Conservation (phyloP, 2,797 vertebrate genomes). For the Cossypha heuglini region DNA sequence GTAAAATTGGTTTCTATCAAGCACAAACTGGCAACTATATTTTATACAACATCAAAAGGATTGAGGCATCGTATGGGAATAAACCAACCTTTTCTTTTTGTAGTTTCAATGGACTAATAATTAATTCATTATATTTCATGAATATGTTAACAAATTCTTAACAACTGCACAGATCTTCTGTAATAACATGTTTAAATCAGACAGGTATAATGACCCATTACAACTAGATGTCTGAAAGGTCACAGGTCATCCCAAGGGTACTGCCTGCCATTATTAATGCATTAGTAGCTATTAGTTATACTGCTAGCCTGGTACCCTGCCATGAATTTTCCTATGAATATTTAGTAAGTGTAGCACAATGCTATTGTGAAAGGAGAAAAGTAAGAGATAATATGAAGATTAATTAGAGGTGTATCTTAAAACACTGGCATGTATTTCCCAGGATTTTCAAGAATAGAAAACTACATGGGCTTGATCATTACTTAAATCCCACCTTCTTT, state of each 20-base stretch:
- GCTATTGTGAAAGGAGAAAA: not conserved
- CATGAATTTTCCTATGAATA: constrained; percentile 1
- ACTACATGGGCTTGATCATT: not conserved
- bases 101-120: constrained; percentile 40
- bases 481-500: not conserved
- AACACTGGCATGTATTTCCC: not conserved
- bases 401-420: not conserved
- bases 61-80: not conserved
- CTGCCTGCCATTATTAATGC: constrained; percentile 1
- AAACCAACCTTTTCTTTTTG: constrained; percentile 8
- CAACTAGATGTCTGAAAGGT: constrained; percentile 30
- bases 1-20: not conserved
- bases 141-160: constrained; percentile 48
- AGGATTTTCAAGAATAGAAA: not conserved
- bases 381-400: not conserved
- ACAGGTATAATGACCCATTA: constrained; percentile 22
- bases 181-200: constrained; percentile 34
- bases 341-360: not conserved
- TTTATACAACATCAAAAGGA: constrained; percentile 4
- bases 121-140: constrained; percentile 41
- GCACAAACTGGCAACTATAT: not conserved
- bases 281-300: constrained; percentile 9
- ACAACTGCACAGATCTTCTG: constrained; percentile 15
- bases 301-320: not conserved
- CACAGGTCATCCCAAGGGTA: constrained; percentile 38